Conservation (phyloP, 1,140 invertebrate genomes). For the Polyergus mexicanus region DNA sequence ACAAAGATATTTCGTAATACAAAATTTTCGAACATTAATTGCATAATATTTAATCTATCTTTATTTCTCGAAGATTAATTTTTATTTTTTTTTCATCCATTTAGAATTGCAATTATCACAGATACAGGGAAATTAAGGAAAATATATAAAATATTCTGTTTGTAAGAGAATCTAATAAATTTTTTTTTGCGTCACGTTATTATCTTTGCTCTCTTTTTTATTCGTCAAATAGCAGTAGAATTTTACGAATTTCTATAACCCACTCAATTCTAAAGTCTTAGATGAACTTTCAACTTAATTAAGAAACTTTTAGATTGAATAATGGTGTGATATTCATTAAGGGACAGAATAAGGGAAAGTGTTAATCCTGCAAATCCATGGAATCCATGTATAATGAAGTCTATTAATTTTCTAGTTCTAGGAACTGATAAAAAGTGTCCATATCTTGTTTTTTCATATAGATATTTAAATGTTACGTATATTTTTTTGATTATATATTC, state of each 20-base stretch:
- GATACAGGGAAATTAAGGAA: neutral
- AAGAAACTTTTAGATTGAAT: conserved; percentile 41
- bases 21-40: conserved; percentile 9
- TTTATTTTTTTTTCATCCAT: neutral
- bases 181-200: neutral
- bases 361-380: conserved; percentile 2
- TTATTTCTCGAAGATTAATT: neutral
- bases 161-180: neutral
- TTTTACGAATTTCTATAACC: conserved; percentile 9
- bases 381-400: neutral
- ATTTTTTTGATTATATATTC: neutral
- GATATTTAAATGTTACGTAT: neutral
- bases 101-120: neutral
- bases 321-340: conserved; percentile 34
- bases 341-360: neutral
- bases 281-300: conserved; percentile 33
- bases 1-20: neutral
- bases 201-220: neutral
- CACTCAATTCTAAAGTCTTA: conserved; percentile 7
- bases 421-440: neutral
- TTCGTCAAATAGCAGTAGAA: neutral
- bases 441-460: neutral
- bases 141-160: neutral
- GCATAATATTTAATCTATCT: neutral
- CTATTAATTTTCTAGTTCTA: neutral